These are phyloP conservation scores for Sylvicola cinctus DNA, from an alignment of 2,888 invertebrate genomes.

Conservation along the genomic window DNA sequence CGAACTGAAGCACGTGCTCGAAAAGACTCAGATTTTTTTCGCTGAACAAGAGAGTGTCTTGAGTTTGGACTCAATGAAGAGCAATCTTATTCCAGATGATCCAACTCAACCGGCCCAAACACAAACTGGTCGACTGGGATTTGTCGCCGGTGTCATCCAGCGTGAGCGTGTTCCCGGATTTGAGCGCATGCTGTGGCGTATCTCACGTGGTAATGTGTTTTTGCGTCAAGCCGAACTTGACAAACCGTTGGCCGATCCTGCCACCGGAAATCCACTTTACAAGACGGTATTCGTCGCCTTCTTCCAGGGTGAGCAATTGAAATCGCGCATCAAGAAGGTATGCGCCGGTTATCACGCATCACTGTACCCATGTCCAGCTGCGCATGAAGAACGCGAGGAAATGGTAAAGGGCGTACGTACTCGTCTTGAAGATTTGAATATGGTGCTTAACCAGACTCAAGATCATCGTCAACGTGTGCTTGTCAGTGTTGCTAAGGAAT, in stretches of 20 bases:
- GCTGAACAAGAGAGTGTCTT: conserved; percentile 16
- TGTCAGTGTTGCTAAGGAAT: conserved; percentile 56
- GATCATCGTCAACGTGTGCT: conserved; percentile 68
- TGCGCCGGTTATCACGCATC: conserved; percentile 74
- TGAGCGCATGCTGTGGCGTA: conserved; percentile 74
- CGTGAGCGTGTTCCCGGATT: conserved; percentile 64
- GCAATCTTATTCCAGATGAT: conserved; percentile 49
- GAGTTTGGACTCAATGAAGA: conserved; percentile 27
- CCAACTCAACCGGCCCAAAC: conserved; percentile 31
- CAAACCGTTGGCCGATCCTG: conserved; percentile 49
- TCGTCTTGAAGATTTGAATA: conserved; percentile 58
- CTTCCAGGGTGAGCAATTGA: conserved; percentile 71
- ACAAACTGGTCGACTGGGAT: conserved; percentile 30
- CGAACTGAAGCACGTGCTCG: conserved; percentile 76
- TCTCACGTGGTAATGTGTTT: conserved; percentile 71
- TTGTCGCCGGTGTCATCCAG: conserved; percentile 70
- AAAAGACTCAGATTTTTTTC: conserved; percentile 53
- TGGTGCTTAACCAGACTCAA: conserved; percentile 59
- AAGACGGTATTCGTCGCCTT: conserved; percentile 68
- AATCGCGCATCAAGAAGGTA: conserved; percentile 69
- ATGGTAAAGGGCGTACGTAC: conserved; percentile 68
- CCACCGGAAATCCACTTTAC: conserved; percentile 51
- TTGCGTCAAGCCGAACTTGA: conserved; percentile 58
- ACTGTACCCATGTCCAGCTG: conserved; percentile 69
- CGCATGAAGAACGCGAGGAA: conserved; percentile 51